Percentiles rank a stretch among this genome's conserved stretches.
phyloP scores from a whole-genome alignment of 1,140 invertebrate genomes.

The Drosophila nebulosa region DNA sequence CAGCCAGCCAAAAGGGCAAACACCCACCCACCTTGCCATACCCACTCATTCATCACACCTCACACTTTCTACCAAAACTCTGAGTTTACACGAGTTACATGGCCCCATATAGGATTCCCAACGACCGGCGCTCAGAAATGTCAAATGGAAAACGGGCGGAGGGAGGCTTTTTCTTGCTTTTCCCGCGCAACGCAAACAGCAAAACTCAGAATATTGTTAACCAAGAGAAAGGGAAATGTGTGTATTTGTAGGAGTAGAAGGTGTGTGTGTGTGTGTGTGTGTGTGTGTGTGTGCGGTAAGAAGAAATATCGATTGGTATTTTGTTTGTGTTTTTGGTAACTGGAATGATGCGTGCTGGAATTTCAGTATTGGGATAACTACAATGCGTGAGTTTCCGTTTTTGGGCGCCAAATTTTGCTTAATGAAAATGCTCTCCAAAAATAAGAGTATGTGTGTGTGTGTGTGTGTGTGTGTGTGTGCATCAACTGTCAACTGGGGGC shows the following conservation, averaged over 20 bases:
- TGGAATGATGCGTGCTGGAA: constrained; percentile 48
- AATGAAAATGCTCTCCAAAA: constrained; percentile 54
- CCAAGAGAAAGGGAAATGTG: constrained; percentile 36
- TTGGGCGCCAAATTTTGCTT: constrained; percentile 71
- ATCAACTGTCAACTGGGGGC: constrained; percentile 3
- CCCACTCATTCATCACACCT: neutral
- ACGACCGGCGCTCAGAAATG: constrained; percentile 56
- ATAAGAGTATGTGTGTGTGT: neutral
- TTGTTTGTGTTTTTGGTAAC: neutral
- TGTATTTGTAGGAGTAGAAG: neutral
- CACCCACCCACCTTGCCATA: neutral
- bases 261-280: constrained; percentile 4
- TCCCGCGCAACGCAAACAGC: neutral
- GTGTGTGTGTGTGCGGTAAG: constrained; percentile 18
- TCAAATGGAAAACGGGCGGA: neutral
- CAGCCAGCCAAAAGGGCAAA: neutral
- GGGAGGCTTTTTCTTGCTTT: neutral
- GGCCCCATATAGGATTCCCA: constrained; percentile 49
- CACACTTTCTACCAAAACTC: neutral
- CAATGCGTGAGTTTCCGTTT: constrained; percentile 15
- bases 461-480: neutral
- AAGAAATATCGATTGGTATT: constrained; percentile 47
- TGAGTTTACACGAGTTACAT: constrained; percentile 39
- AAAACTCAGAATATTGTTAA: constrained; percentile 36
- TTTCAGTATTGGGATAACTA: constrained; percentile 20